Evolutionary conservation across 2,888 invertebrate species (phyloP), one percentile per base, ranked within the genome.

Genomic region (Netelia inedita): DNA sequence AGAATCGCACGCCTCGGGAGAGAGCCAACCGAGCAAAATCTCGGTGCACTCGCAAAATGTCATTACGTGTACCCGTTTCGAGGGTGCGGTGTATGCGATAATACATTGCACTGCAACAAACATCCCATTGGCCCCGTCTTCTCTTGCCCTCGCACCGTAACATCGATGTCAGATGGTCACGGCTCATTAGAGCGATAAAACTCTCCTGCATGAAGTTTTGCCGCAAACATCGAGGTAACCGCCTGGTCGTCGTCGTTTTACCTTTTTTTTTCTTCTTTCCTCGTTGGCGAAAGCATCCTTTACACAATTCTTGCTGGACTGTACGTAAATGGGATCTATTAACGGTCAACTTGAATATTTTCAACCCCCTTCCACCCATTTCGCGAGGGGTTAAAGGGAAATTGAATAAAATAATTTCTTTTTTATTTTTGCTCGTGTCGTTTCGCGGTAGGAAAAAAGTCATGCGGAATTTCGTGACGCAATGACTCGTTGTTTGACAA

Each of bases 131-230:
- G 85, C 82, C 84, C 83, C 81, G 6, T 35, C 35, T 35, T 35
- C 35, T 3, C 8, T 35, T 35, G 35, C 35, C 6, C 35, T 6
- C 35, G n/a, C 6, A 35, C 35, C 35, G 35, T 55, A 85, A 83
- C 86, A 81, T 83, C 82, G 85, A 86, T 86, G 89, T 89, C 89
- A 89, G 91, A 91, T 91, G 90, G 90, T 91, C 90, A 91, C 85
- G 89, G 88, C 91, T 91, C 91, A 90, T 91, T 91, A 91, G 89
- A 83, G 88, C 90, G 91, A 91, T 91, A 91, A 59, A 72, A 91
- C 87, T 78, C 61, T 1, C 65, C n/a, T 50, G 41, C 78, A 78
- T 73, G 43, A 82, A 78, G 59, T 78, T 78, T 82, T 61, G 76
- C 76, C 41, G 72, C 75, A 81, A 35, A 75, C 71, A 69, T 81